These are phyloP conservation scores for Perdita meconis DNA, from an alignment of 2,888 invertebrate species.

Conservation along the genomic window DNA sequence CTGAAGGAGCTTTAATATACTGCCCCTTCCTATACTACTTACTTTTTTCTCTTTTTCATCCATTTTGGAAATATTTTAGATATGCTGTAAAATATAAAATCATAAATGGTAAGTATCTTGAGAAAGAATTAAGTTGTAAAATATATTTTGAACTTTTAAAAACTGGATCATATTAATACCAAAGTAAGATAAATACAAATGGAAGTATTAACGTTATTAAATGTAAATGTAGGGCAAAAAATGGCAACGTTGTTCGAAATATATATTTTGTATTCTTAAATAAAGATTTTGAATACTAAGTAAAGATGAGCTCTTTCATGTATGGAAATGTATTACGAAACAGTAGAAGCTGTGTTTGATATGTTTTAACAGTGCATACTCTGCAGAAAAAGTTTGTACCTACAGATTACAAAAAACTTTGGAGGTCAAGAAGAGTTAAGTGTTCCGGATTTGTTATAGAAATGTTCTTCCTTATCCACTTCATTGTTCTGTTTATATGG, in stretches of 20 bases:
- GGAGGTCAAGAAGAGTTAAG: background rate
- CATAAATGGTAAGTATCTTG: no score
- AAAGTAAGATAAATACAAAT: no score
- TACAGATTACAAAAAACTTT: background rate
- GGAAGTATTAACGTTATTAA: background rate
- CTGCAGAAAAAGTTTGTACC: background rate
- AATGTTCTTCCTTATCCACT: no score
- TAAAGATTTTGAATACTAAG: background rate
- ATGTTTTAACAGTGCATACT: background rate
- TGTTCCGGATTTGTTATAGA: no score
- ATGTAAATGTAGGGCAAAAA: background rate
- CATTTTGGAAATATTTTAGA: no score
- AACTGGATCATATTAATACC: no score
- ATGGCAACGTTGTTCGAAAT: background rate
- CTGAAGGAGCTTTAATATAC: background rate
- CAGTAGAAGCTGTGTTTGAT: no score
- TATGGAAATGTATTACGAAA: no score
- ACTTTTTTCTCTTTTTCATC: background rate
- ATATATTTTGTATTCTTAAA: background rate
- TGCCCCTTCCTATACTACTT: conserved; percentile 16
- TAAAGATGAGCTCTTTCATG: background rate
- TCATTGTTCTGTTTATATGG: background rate
- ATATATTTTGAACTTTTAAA: no score
- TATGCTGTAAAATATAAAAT: no score
- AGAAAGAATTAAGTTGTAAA: no score